These are phyloP conservation scores for Ophion ventricosus DNA, from an alignment of 2,888 invertebrate genomes.

Conservation along the genomic window DNA sequence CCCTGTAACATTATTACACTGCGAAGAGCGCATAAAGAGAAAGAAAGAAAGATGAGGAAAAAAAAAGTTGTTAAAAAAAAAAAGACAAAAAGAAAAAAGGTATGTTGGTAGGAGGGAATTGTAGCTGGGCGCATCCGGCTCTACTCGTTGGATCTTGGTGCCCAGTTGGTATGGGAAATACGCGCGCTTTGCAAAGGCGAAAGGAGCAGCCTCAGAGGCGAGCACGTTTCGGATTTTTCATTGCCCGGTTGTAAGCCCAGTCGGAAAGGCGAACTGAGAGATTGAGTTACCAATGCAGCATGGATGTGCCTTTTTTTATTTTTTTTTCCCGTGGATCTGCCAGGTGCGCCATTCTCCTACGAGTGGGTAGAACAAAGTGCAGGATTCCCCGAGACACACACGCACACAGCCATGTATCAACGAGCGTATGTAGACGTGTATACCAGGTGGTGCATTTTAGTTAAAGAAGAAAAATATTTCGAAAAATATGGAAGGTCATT, in stretches of 20 bases:
- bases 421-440: too few relatives aligned
- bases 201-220: slow-evolving; percentile 19
- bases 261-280: slow-evolving; percentile 46
- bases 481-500: too few relatives aligned
- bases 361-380: neutral
- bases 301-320: slow-evolving; percentile 40
- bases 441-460: too few relatives aligned
- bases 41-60: neutral
- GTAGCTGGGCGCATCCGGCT: slow-evolving; percentile 10
- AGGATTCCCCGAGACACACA: neutral
- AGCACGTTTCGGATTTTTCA: slow-evolving; percentile 61
- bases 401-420: too few relatives aligned
- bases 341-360: slow-evolving; percentile 33
- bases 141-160: neutral
- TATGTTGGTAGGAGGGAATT: slow-evolving; percentile 34
- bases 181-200: slow-evolving; percentile 36
- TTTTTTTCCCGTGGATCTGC: slow-evolving; percentile 36
- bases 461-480: too few relatives aligned
- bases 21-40: slow-evolving; percentile 6
- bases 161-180: slow-evolving; percentile 27
- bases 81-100: neutral
- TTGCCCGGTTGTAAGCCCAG: slow-evolving; percentile 43
- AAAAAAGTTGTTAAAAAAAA: neutral
- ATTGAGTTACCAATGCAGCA: slow-evolving; percentile 57
- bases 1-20: slow-evolving; percentile 43